Conservation (phyloP, 2,113 vertebrate species). For the Toxotes jaculatrix region DNA sequence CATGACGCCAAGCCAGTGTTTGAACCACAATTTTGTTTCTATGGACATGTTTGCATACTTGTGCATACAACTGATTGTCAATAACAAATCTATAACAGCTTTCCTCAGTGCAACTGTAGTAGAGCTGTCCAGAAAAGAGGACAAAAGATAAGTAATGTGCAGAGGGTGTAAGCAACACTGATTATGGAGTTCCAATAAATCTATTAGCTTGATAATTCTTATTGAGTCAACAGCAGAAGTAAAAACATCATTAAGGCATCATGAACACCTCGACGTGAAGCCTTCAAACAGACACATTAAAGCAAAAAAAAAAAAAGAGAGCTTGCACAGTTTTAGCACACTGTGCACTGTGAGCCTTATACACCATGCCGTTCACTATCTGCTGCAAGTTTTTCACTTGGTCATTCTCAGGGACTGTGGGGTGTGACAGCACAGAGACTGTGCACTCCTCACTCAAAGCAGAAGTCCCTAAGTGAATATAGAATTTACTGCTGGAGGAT, state of each 20-base stretch:
- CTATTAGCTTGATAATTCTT: not conserved
- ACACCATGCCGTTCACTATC: not conserved
- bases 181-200: not conserved
- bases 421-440: too few relatives aligned
- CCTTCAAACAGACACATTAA: not conserved
- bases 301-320: not conserved
- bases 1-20: not conserved
- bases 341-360: not conserved
- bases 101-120: not conserved
- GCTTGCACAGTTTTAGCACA: not conserved
- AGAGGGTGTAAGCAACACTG: too few relatives aligned
- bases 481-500: too few relatives aligned
- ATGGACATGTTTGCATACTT: not conserved
- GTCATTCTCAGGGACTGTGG: not conserved
- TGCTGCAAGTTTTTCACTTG: not conserved
- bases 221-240: not conserved
- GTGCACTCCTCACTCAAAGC: not conserved
- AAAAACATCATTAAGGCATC: not conserved
- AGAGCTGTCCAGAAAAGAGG: not conserved
- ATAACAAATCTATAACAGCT: too few relatives aligned
- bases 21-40: not conserved
- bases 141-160: too few relatives aligned
- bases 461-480: not conserved
- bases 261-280: not conserved
- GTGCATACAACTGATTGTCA: too few relatives aligned